Base-by-base conservation (phyloP, 1,140 invertebrate species). In the Lethocerus indicus region DNA sequence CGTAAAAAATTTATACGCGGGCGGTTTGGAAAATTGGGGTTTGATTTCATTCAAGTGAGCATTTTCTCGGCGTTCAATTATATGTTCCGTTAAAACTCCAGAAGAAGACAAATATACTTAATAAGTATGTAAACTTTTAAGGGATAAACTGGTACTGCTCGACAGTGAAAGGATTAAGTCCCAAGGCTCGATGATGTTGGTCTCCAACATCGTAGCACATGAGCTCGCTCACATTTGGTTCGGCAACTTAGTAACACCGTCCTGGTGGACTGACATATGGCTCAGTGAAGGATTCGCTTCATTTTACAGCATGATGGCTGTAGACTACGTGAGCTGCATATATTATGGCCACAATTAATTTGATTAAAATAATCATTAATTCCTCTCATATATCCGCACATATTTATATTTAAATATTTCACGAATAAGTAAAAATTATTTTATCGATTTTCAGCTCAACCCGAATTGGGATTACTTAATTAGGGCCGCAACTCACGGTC, bases 21-120 rank as follows among this genome's bases (percentile, higher is more conserved):
- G 81, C 26, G 88, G 85, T 23, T 87, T 89, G 82, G 85, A 88
- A 61, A 86, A 88, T 64, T 89, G 83, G 76, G 77, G 77, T 7
- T 59, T 79, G 1, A 67, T 78, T 1, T 74, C 71, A 2, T 79
- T 74, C 52, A 65, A 72, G 69, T 70, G 45, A 53, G 39, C 24
- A 29, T 42, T n/a, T 23, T 42, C 13, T 39, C 23, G 36, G 5
- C 7, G 36, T n/a, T 20, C 23, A 39, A 4, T 39, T 39, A 14
- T 36, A 36, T 36, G 2, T 7, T 36, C 7, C 16, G 21, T 21
- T 26, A 21, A 43, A 3, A 4, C 23, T 3, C 41, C 6, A 4
- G 4, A 20, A n/a, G 7, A 24, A 24, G 14, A 20, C 4, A 25
- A 45, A 45, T 45, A 2, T 28, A 26, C 14, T 21, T 5, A 26